Conservation (phyloP, 1,140 invertebrate genomes). For the Anoplolepis gracilipes region DNA sequence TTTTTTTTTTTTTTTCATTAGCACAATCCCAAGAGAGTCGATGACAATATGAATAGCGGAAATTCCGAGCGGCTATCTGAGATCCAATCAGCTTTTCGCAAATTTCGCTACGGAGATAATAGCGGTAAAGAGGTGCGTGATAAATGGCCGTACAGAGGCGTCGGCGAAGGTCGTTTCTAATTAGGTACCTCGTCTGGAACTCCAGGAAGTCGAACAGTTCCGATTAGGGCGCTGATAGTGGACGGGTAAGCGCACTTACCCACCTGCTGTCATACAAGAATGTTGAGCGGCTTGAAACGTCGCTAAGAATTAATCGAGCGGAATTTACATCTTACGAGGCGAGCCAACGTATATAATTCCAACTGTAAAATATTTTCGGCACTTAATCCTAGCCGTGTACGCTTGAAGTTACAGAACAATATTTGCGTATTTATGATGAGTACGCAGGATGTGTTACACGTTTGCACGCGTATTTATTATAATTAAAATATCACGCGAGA, state of each 20-base stretch:
- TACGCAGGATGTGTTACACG: neutral
- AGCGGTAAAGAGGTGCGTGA: constrained; percentile 51
- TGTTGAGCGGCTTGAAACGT: constrained; percentile 61
- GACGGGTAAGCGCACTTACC: constrained; percentile 46
- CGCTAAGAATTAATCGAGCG: constrained; percentile 48
- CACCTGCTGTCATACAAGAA: constrained; percentile 66
- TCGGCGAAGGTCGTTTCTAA: constrained; percentile 48
- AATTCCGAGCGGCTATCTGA: neutral
- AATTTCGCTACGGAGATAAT: constrained; percentile 19
- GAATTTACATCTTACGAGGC: constrained; percentile 37
- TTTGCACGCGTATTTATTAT: constrained; percentile 6
- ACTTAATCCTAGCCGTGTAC: neutral
- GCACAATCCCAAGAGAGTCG: neutral
- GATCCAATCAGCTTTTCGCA: constrained; percentile 25
- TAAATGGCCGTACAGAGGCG: constrained; percentile 30
- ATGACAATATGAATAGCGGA: constrained; percentile 17
- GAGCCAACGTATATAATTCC: neutral
- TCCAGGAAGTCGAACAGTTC: constrained; percentile 56
- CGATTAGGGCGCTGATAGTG: constrained; percentile 60
- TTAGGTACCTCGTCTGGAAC: constrained; percentile 47
- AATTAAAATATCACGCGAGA: constrained; percentile 30
- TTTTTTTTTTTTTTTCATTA: neutral
- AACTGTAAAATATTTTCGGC: constrained; percentile 37
- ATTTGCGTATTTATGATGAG: neutral
- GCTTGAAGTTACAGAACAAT: neutral